phyloP scores from a whole-genome alignment of 2,113 vertebrate genomes.

The Aramus guarauna region DNA sequence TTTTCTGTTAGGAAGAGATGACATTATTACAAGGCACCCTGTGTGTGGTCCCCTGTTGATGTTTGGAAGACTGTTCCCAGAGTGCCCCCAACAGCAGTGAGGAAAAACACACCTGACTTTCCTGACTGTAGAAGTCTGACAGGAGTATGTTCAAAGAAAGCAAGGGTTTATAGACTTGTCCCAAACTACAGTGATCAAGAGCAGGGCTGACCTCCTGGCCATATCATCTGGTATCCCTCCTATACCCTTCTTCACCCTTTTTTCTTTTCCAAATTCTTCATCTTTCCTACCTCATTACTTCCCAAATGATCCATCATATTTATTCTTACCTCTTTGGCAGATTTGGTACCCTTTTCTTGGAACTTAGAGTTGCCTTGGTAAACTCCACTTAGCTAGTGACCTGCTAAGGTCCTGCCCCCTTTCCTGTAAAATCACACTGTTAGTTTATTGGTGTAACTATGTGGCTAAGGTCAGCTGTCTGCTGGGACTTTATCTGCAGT shows the following conservation, averaged over 20 bases:
- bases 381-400: background rate
- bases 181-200: background rate
- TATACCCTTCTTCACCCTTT: rapidly evolving
- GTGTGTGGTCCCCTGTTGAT: background rate
- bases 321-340: background rate
- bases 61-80: background rate
- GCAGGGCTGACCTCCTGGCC: background rate
- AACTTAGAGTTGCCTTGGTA: background rate
- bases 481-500: background rate
- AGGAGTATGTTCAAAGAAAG: background rate
- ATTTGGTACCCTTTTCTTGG: background rate
- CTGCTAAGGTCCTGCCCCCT: rapidly evolving
- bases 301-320: background rate
- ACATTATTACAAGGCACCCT: background rate
- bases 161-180: background rate
- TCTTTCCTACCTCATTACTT: background rate
- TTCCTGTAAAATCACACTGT: background rate
- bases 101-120: background rate
- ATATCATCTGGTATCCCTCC: background rate
- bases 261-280: background rate
- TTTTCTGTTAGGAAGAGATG: background rate
- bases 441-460: background rate
- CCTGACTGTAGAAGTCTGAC: background rate
- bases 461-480: background rate
- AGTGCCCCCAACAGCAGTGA: background rate